phyloP scores from a whole-genome alignment of 2,888 invertebrate species.

The Hemicrepidius hirtus region DNA sequence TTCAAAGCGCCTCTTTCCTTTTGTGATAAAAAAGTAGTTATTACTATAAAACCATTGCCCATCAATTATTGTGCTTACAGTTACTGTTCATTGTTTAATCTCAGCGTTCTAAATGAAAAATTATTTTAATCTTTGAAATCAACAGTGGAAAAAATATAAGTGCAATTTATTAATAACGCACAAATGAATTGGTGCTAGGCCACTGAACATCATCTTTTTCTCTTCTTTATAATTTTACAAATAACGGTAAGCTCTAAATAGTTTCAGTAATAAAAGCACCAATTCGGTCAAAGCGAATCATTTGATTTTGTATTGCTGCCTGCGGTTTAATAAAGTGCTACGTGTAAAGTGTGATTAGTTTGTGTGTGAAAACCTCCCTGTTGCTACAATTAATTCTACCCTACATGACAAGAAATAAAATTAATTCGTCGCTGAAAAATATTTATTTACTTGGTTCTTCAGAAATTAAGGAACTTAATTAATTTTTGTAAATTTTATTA shows the following conservation, averaged over 20 bases:
- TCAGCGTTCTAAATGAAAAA: not conserved
- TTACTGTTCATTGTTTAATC: not conserved
- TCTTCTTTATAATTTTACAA: slow-evolving; percentile 38
- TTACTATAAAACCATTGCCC: not conserved
- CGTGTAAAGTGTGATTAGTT: slow-evolving; percentile 7
- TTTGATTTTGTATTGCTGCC: slow-evolving; percentile 32
- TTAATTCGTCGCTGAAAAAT: not conserved
- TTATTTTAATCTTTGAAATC: not conserved
- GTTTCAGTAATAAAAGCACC: slow-evolving; percentile 45
- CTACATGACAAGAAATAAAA: too few species aligned
- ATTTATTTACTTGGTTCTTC: slow-evolving; percentile 4
- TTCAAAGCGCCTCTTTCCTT: too few species aligned
- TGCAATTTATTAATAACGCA: not conserved
- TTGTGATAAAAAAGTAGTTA: not conserved
- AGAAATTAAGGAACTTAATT: slow-evolving; percentile 17
- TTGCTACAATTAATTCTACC: not conserved
- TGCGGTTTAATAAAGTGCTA: slow-evolving; percentile 23
- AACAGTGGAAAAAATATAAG: not conserved
- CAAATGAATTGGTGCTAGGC: slow-evolving; percentile 20
- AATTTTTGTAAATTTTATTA: too few species aligned
- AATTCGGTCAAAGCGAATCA: slow-evolving; percentile 21
- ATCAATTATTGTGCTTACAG: not conserved
- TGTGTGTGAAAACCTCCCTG: not conserved
- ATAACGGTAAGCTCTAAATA: slow-evolving; percentile 44
- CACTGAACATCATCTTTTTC: slow-evolving; percentile 24